These are phyloP conservation scores for Hypsopygia costalis DNA, from an alignment of 2,888 invertebrate species.

Conservation along the genomic window DNA sequence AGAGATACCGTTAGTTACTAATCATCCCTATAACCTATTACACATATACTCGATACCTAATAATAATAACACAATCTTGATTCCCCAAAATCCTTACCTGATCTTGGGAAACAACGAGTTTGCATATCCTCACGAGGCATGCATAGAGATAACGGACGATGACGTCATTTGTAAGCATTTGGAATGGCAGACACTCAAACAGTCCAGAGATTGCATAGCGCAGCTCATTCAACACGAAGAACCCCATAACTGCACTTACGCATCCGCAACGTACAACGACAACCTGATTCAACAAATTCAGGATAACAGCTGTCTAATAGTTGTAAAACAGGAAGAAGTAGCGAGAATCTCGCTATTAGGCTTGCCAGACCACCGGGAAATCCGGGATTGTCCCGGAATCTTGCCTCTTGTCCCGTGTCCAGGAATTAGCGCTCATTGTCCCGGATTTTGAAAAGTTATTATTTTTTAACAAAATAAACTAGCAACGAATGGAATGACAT, in stretches of 20 bases:
- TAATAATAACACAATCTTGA: constrained; percentile 18
- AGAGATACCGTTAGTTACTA: constrained; percentile 21
- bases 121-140: constrained; percentile 25
- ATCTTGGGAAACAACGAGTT: constrained; percentile 29
- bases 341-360: too few relatives aligned
- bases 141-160: constrained; percentile 16
- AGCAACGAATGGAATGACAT: too few relatives aligned
- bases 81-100: constrained; percentile 22
- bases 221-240: constrained; percentile 22
- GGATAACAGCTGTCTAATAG: constrained; percentile 25
- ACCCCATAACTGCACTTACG: constrained; percentile 22
- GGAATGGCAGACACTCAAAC: constrained; percentile 19
- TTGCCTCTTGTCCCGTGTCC: constrained; percentile 6
- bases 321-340: constrained; percentile 24
- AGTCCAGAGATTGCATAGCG: constrained; percentile 23
- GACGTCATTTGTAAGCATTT: constrained; percentile 23
- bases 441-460: neutral
- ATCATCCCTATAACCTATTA: constrained; percentile 19
- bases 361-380: constrained; percentile 4
- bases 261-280: constrained; percentile 10
- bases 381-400: constrained; percentile 8
- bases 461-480: neutral
- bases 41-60: constrained; percentile 25
- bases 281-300: constrained; percentile 25
- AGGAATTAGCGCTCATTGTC: constrained; percentile 1